Evolutionary conservation across 2,888 invertebrate species (phyloP), one percentile per base, ranked within the genome.

Genomic region (Sphaeridia pumilis): DNA sequence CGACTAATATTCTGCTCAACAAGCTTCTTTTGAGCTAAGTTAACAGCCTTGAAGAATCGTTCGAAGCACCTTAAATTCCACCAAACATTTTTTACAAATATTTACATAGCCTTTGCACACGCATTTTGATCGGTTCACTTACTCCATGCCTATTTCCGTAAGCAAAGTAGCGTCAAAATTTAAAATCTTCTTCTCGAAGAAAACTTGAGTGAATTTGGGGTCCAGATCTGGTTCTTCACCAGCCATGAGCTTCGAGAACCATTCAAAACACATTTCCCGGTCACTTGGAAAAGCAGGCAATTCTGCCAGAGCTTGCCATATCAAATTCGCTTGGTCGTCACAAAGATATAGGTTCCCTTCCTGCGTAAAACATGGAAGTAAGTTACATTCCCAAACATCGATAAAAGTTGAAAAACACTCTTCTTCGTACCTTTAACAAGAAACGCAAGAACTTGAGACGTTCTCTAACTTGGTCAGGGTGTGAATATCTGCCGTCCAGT

Each of bases 311-410:
- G 92, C 92, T 66, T 88, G 83, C 95, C 95, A 97, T 66, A 95
- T 90, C 74, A 90, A 87, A 72, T 90, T 89, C 5, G 94, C 94
- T 77, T 95, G 94, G 70, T 92, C 90, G 42, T 92, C 89, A 71
- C 93, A 93, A 60, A 95, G 77, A 92, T 93, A 95, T 54, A 95
- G 72, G 71, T 93, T 93, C 24, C 95, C 94, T 73, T 95, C 94
- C 77, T 79, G 68, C 35, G 70, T 67, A 54, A 44, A 46, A 35
- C 12, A 50, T 49, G 44, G 4, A 12, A 4, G 14, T 3, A 24
- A 22, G 3, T 3, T 14, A 12, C n/a, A 46, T n/a, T 7, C 28
- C 10, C 10, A 17, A 4, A 17, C n/a, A 46, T 17, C 10, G n/a
- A 12, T 49, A 22, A 4, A 22, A 22, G n/a, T 10, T 12, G 12